Evolutionary conservation across 1,140 invertebrate species (phyloP), one percentile per base, ranked within the genome.

Genomic region (Lasaia peninsularis): DNA sequence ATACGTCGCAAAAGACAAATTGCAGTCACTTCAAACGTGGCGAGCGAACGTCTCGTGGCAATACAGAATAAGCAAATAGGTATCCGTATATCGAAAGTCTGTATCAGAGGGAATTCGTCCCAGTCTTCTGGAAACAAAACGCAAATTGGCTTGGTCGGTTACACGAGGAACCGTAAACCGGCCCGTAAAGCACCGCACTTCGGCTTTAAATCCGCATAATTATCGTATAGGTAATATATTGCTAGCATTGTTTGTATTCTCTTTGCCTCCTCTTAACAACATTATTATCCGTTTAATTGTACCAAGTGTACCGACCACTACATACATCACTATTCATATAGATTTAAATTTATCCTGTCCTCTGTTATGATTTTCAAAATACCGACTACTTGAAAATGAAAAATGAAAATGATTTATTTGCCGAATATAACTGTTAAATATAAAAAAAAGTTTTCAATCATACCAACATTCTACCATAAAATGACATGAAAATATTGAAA

Each of bases 211-310:
- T 87, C 83, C 78, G 81, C 74, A 86, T 89, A 88, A 89, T 89
- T 88, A 89, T 86, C 78, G 78, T 73, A 81, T 80, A 78, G 76
- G 76, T 72, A 65, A 88, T 88, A 89, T 88, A 86, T 88, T 80
- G 64, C 71, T 58, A 59, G 65, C 71, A 69, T 75, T 67, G 64
- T 76, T 78, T 75, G 70, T 74, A 72, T 74, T 72, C 71, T 68
- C 67, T 54, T 69, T 58, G 63, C 50, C 56, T 40, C 44, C 64
- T 62, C 70, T 59, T 67, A 72, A 70, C 67, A 69, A 72, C 67
- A 67, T 72, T 66, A 76, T 75, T 69, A 63, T 69, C 65, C 67
- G 65, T 49, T 66, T 63, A 60, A 63, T 44, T 44, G 40, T 44
- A 44, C 40, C 40, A 44, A 44, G 40, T 44, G 10, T 44, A 44